Conservation (phyloP, 2,797 vertebrate genomes). For the Pangasius krempfi region DNA sequence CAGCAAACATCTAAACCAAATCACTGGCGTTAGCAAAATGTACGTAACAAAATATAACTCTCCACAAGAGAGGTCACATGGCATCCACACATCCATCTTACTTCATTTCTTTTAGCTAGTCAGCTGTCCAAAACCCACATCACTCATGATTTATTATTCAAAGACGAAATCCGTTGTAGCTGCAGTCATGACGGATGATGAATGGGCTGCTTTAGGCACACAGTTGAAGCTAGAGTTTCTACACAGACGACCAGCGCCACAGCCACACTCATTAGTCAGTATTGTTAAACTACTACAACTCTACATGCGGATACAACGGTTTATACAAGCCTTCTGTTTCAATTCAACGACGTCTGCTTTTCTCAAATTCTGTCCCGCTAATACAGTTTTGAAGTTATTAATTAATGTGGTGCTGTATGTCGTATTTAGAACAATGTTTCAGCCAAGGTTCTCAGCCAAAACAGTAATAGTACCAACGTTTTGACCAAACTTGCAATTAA, state of each 20-base stretch:
- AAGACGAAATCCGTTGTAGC: conserved; percentile 30
- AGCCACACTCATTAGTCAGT: not conserved
- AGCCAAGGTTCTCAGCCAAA: not conserved
- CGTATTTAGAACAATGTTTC: not conserved
- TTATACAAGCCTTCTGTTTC: not conserved
- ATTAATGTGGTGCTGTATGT: not conserved
- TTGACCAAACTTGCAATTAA: not conserved
- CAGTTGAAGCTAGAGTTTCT: conserved; percentile 15
- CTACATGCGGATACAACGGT: not conserved
- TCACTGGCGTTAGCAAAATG: not conserved
- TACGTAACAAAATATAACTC: not conserved
- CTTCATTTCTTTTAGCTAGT: conserved; percentile 18
- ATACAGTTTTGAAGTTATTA: not conserved
- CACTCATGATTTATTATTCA: conserved; percentile 34
- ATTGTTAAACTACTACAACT: conserved; percentile 1
- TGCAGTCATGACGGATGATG: conserved; percentile 16
- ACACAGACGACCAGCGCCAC: not conserved
- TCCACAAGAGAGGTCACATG: not conserved
- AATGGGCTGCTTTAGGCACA: conserved; percentile 20
- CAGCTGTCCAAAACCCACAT: conserved; percentile 4
- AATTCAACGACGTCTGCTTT: not conserved
- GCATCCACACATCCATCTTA: conserved; percentile 26
- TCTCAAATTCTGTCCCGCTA: not conserved
- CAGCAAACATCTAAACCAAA: conserved; percentile 8
- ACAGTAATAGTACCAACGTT: not conserved